A percentile compares a stretch with the other conserved stretches of the same genome.
Conservation (phyloP, 2,113 vertebrate species). For the Paracanthobrama guichenoti region DNA sequence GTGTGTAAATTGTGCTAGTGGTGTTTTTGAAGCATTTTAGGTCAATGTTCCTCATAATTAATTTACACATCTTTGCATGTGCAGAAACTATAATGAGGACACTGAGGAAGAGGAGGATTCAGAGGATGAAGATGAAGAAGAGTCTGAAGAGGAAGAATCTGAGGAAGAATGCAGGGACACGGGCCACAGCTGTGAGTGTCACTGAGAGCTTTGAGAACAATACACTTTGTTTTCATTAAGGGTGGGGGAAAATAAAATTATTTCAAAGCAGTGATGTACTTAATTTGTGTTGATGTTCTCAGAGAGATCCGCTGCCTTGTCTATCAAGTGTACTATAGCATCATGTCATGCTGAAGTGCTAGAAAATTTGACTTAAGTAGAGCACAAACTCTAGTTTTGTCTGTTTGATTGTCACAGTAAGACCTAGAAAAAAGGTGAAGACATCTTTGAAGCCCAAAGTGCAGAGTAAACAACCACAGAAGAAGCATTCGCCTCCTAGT, state of each 20-base stretch:
- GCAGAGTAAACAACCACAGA: constrained; percentile 74
- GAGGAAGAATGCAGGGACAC: constrained; percentile 87
- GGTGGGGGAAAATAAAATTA: too few species aligned
- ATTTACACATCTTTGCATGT: background rate
- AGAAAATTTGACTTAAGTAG: background rate
- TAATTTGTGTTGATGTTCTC: too few species aligned
- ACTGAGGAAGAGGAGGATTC: constrained; percentile 75
- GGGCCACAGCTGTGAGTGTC: constrained; percentile 85
- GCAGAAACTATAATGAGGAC: constrained; percentile 90
- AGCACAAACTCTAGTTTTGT: background rate
- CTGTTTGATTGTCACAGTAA: constrained; percentile 77
- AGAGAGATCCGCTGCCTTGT: background rate
- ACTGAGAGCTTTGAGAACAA: background rate
- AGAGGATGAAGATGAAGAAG: constrained; percentile 82
- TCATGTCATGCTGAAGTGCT: background rate
- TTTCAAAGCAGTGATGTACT: too few species aligned
- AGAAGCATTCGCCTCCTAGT: constrained; percentile 75
- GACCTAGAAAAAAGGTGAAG: constrained; percentile 85
- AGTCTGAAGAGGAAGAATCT: constrained; percentile 79
- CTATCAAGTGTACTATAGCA: background rate
- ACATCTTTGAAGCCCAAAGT: constrained; percentile 67
- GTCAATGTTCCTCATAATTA: background rate
- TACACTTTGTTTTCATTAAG: background rate
- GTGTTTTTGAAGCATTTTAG: too few species aligned
- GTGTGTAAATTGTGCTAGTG: too few species aligned